Base-by-base conservation (phyloP, 2,797 vertebrate genomes). In the Etheostoma perlongum region DNA sequence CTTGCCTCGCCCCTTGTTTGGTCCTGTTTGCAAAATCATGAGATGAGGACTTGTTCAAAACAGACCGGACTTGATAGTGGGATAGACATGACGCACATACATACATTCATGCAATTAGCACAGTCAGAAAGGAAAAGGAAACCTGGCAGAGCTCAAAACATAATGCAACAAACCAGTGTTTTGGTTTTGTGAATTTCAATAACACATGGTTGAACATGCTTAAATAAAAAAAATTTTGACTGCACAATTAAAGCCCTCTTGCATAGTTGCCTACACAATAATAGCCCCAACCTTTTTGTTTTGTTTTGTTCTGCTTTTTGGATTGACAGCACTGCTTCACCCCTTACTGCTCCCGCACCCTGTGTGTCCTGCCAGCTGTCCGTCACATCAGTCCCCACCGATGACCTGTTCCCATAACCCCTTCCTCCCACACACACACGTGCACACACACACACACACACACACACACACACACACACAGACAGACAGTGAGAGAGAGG, bases 371-470 rank as follows among this genome's bases (percentile, higher is more conserved):
- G 84, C 86, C 85, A 87, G 84, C 85, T 89, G 88, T 87, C 91
- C 67, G 11, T 90, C 88, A 89, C 83, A 74, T 70, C 74, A 55
- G 60, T 53, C 72, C 76, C 80, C 66, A 68, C 54, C 62, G 25
- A 77, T 87, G 87, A 89, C 88, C 83, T 83, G 86, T 89, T 85
- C 88, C 88, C 88, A 91, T 76, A 86, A 88, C 84, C 87, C 48
- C 67, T 59, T 78, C 72, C 72, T 66, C 78, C 62, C 47, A 78
- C 76, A 65, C 69, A 76, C 75, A 79, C 72, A 78, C 63, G 61
- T 58, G 68, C 48, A 47, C 69, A 58, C 36, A 62, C 59, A 68
- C 63, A 67, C 62, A 68, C 53, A 57, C 70, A 62, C 46, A 66
- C 59, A 68, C 52, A 72, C 33, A 63, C 16, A 52, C 16, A 52